phyloP scores from a whole-genome alignment of 2,797 vertebrate genomes.

The Caiman crocodilus region DNA sequence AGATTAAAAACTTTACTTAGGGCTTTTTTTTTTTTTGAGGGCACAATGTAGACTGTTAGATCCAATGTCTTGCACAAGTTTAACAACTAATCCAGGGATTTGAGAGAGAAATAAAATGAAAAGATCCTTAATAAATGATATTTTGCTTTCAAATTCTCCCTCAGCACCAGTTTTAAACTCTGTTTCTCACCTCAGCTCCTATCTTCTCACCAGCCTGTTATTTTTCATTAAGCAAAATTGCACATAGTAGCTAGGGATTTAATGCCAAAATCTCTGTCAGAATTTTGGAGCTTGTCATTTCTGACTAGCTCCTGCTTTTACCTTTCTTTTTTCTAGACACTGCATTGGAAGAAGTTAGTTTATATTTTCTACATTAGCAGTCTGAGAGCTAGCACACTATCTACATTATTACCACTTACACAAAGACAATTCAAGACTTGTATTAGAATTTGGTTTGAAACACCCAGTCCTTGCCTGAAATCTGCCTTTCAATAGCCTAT shows the following conservation, averaged over 20 bases:
- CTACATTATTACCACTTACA: background rate
- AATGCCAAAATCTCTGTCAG: background rate
- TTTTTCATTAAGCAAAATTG: background rate
- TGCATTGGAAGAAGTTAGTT: background rate
- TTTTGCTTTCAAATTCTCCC: conserved; percentile 13
- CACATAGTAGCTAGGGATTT: background rate
- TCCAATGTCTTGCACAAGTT: conserved; percentile 48
- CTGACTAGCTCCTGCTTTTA: background rate
- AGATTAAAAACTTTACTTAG: conserved; percentile 13
- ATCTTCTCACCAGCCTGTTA: background rate
- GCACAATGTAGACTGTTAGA: conserved; percentile 18
- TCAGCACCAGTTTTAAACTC: background rate
- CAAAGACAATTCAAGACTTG: background rate
- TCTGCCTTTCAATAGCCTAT: background rate
- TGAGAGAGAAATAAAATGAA: conserved; percentile 29
- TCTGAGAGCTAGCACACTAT: background rate
- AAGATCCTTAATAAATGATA: background rate
- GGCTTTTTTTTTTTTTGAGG: conserved; percentile 32
- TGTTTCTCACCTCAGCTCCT: background rate
- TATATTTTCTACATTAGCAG: background rate
- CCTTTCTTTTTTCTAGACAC: background rate
- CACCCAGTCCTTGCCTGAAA: background rate
- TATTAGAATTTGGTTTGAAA: background rate
- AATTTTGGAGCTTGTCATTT: background rate
- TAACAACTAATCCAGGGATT: conserved; percentile 27